Base-by-base conservation (phyloP, 2,888 invertebrate species). In the Rutpela maculata region DNA sequence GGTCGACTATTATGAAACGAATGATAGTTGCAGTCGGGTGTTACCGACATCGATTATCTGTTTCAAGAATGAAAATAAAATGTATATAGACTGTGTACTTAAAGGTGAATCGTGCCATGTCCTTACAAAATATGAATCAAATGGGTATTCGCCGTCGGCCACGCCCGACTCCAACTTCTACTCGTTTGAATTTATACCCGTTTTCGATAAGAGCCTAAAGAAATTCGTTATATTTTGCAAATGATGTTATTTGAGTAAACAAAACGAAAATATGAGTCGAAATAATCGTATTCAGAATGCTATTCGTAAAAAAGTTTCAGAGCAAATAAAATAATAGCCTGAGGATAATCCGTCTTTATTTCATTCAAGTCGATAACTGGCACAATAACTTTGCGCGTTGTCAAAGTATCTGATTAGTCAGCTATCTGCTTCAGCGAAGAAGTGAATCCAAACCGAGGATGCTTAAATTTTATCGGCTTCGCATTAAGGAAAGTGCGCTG, bases 381-480 rank as follows among this genome's bases (percentile, higher is more conserved):
- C 15, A 50, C n/a, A 50, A 15, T 50, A 50, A 50, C 50, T 50
- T 50, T 50, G 1, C 50, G n/a, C 50, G 50, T n/a, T n/a, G 50
- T 50, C n/a, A 6, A 15, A n/a, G 50, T 50, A 50, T 50, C 50
- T 50, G 50, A 50, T 50, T 50, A 50, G 50, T n/a, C n/a, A 35
- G 35, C 62, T 17, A 17, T 31, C 62, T 63, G 4, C 17, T 63
- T 17, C 15, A 65, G 43, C 38, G 18, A 43, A 50, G 50, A 15
- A 50, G 50, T 43, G 17, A 22, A 19, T 15, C 9, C 60, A 43
- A 2, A 43, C 15, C 65, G 22, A 65, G 38, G 18, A 65, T 65
- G 38, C 38, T 65, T 65, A 65, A 65, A 65, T 19, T 65, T 65
- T 65, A 65, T 65, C 17, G 43, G 43, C 35, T 38, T 38, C 38